Evolutionary conservation across 2,797 vertebrate species (phyloP).

Genomic region (Rhinoraja longicauda): DNA sequence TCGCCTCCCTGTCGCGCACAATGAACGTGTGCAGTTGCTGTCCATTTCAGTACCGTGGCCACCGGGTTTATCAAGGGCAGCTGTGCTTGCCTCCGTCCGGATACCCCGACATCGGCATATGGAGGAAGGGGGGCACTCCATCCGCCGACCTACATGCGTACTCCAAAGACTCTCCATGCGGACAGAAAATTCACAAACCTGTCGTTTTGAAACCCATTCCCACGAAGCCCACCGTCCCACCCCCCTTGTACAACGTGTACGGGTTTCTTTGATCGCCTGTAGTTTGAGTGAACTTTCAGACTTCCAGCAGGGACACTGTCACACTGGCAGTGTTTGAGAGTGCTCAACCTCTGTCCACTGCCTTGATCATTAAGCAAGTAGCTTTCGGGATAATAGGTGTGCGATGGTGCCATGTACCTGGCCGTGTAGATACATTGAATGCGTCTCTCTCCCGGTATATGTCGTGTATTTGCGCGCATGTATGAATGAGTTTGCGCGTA

Average conservation of each 20-base stretch:
- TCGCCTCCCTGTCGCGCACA: conserved; percentile 54
- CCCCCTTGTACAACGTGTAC: conserved; percentile 86
- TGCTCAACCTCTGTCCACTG: not conserved
- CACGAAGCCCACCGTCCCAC: conserved; percentile 76
- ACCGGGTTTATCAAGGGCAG: conserved; percentile 69
- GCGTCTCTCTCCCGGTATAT: not conserved
- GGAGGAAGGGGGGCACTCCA: conserved; percentile 62
- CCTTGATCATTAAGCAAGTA: not conserved
- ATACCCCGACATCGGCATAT: conserved; percentile 61
- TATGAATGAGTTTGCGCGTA: not conserved
- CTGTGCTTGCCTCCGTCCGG: conserved; percentile 62
- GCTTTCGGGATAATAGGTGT: not conserved
- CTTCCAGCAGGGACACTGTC: not conserved
- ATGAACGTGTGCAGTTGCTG: conserved; percentile 75
- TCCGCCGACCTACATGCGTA: conserved; percentile 55
- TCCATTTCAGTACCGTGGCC: conserved; percentile 78
- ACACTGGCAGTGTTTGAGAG: not conserved
- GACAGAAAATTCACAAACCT: conserved; percentile 74
- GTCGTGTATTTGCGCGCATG: not conserved
- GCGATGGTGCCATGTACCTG: too few species aligned
- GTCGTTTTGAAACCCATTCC: conserved; percentile 94
- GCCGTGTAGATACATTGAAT: not conserved
- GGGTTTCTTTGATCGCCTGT: conserved; percentile 74
- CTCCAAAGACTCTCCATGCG: conserved; percentile 46
- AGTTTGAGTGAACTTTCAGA: not conserved